These are phyloP conservation scores for Lamprotornis superbus DNA, from an alignment of 2,113 vertebrate genomes.

Conservation along the genomic window DNA sequence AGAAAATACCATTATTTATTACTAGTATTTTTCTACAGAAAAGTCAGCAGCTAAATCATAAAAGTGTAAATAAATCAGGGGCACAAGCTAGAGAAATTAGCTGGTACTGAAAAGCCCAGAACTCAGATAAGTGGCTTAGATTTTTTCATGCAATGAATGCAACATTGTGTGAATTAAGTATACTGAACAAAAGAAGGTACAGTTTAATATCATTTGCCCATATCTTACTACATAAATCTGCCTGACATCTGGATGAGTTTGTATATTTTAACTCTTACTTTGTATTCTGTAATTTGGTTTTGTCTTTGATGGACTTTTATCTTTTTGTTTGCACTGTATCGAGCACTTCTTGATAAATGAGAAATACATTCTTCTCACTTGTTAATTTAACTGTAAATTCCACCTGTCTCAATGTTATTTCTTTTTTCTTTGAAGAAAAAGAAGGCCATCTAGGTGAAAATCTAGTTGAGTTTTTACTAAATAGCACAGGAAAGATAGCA, in stretches of 20 bases:
- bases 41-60: background rate
- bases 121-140: background rate
- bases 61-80: background rate
- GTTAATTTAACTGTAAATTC: background rate
- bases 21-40: background rate
- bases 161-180: background rate
- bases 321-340: background rate
- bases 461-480: background rate
- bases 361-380: background rate
- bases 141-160: background rate
- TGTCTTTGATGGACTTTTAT: background rate
- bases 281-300: background rate
- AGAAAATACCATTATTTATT: background rate
- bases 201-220: background rate
- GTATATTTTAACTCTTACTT: background rate
- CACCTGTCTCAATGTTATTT: background rate
- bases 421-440: background rate
- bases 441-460: background rate
- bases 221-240: background rate
- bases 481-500: background rate
- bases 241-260: background rate
- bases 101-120: background rate
- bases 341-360: background rate
- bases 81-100: background rate
- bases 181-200: background rate